Percentiles rank a stretch among this genome's conserved stretches.
Conservation (phyloP, 2,888 invertebrate genomes). For the Rotaria magnacalcarata region DNA sequence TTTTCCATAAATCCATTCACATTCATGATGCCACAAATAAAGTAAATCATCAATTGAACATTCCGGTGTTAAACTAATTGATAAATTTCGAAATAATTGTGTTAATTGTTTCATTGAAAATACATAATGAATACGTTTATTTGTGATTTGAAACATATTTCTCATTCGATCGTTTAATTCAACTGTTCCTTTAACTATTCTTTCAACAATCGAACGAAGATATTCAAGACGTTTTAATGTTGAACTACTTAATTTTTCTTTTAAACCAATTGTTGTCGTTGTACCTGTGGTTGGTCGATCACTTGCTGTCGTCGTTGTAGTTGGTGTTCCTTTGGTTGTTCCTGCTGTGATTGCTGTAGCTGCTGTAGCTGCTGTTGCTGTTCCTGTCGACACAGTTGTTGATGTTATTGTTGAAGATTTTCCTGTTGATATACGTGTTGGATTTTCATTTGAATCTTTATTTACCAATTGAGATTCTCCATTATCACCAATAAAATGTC, state of each 20-base stretch:
- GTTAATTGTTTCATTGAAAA: conserved; percentile 55
- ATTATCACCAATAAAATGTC: conserved; percentile 45
- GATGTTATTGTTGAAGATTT: background rate
- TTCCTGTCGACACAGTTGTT: background rate
- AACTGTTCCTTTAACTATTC: conserved; percentile 41
- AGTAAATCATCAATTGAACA: conserved; percentile 52
- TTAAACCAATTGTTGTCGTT: background rate
- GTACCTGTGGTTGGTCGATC: no score
- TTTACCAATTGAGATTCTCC: background rate
- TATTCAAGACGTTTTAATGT: conserved; percentile 14
- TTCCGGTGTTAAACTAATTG: conserved; percentile 54
- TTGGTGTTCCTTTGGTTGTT: no score
- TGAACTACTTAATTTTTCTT: background rate
- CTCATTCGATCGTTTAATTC: conserved; percentile 53
- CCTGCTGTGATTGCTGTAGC: no score
- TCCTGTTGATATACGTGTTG: background rate
- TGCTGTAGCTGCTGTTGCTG: background rate
- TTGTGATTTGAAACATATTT: conserved; percentile 55
- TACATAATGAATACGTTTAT: conserved; percentile 57
- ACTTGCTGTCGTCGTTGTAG: background rate
- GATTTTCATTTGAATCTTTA: background rate
- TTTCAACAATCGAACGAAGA: conserved; percentile 29
- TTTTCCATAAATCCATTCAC: conserved; percentile 57
- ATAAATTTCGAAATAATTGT: conserved; percentile 57
- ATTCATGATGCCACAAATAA: conserved; percentile 59